Evolutionary conservation across 2,888 invertebrate genomes (phyloP).

Genomic region (Villa cingulata): DNA sequence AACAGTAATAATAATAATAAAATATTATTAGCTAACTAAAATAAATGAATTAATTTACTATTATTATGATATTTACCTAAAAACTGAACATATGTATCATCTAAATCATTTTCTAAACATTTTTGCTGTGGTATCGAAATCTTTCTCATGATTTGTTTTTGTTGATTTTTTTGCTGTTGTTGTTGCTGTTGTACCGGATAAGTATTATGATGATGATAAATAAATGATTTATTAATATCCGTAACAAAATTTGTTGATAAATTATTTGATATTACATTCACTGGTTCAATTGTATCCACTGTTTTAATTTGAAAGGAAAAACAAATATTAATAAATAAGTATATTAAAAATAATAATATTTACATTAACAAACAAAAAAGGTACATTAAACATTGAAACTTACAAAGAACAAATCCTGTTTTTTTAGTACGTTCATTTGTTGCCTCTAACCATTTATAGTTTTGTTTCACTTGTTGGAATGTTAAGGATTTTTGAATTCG

Average conservation of each 20-base stretch:
- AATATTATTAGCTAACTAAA: background rate
- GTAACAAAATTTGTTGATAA: background rate
- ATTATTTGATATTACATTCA: background rate
- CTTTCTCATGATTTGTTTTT: no score
- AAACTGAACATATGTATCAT: slow-evolving; percentile 9
- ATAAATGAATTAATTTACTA: background rate
- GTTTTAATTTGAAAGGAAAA: background rate
- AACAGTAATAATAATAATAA: background rate
- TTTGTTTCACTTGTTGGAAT: slow-evolving; percentile 5
- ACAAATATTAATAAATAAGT: background rate
- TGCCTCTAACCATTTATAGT: slow-evolving; percentile 6
- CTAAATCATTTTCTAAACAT: background rate
- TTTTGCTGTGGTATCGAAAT: background rate
- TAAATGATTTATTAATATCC: background rate
- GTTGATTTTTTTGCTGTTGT: no score
- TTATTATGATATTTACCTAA: slow-evolving; percentile 1
- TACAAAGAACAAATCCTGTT: slow-evolving; percentile 2
- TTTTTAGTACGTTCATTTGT: slow-evolving; percentile 6
- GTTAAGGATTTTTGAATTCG: slow-evolving; percentile 3
- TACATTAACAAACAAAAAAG: background rate
- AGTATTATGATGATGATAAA: background rate
- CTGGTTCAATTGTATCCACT: slow-evolving; percentile 7
- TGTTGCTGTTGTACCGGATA: background rate
- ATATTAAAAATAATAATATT: background rate
- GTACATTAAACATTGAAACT: background rate